A percentile compares a stretch with the other conserved stretches of the same genome.
Evolutionary conservation across 2,797 vertebrate species (phyloP).

Genomic region (Paguma larvata): DNA sequence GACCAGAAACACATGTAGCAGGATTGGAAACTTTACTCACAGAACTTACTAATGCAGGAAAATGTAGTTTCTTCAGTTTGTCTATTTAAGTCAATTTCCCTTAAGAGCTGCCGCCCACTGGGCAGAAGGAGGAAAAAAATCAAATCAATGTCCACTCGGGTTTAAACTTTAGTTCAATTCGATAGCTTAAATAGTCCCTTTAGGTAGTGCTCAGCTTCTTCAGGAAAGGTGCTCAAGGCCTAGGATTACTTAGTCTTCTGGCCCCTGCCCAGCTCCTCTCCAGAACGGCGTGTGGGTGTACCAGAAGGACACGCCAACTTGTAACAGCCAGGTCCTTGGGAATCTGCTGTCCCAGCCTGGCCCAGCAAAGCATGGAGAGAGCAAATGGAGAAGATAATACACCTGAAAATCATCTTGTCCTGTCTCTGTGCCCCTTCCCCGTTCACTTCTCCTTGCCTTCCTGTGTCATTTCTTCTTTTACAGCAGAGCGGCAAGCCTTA

Average conservation of each 20-base stretch:
- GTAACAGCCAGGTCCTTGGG: background rate
- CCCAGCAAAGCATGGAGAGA: background rate
- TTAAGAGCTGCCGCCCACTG: constrained; percentile 61
- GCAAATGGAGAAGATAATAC: background rate
- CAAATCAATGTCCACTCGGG: constrained; percentile 76
- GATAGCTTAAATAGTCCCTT: constrained; percentile 56
- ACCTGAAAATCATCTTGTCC: rapidly evolving
- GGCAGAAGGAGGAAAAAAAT: constrained; percentile 68
- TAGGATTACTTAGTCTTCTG: background rate
- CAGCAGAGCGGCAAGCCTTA: no score
- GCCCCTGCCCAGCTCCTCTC: background rate
- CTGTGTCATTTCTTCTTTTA: background rate
- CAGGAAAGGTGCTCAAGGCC: background rate
- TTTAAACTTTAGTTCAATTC: constrained; percentile 70
- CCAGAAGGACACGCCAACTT: rapidly evolving
- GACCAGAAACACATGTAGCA: background rate
- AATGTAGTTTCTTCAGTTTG: constrained; percentile 75
- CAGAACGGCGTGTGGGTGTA: rapidly evolving
- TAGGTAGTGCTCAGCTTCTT: background rate
- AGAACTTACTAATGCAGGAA: constrained; percentile 66
- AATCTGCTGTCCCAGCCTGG: background rate
- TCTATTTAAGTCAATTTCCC: constrained; percentile 78
- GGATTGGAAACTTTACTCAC: constrained; percentile 46
- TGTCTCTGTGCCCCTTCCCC: background rate
- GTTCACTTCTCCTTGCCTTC: no score